Percentiles rank a stretch among this genome's conserved stretches.
phyloP scores from a whole-genome alignment of 2,113 vertebrate species.

The Tetraodon nigroviridis region DNA sequence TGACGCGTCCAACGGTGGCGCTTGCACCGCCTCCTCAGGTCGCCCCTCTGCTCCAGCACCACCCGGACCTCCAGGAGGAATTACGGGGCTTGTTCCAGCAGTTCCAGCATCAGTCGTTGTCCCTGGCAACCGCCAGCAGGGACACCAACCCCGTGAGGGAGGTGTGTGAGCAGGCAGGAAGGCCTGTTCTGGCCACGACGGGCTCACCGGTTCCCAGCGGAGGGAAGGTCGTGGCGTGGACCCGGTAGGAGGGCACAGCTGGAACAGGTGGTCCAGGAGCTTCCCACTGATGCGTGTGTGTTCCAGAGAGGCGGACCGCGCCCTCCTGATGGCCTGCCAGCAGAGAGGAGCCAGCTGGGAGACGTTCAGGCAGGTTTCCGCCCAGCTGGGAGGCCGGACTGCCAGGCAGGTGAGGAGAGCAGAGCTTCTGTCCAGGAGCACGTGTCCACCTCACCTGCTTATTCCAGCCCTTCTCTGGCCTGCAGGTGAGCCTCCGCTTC shows the following conservation, averaged over 20 bases:
- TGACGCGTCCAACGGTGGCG: too few species aligned
- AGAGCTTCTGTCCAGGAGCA: not conserved
- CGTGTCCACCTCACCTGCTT: not conserved
- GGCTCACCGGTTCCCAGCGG: conserved; percentile 80
- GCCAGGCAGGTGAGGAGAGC: conserved; percentile 74
- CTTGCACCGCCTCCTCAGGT: too few species aligned
- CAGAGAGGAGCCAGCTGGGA: conserved; percentile 80
- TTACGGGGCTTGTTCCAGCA: conserved; percentile 84
- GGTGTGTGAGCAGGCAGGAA: conserved; percentile 27
- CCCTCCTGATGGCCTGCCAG: conserved; percentile 87
- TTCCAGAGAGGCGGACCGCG: conserved; percentile 85
- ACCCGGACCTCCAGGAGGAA: conserved; percentile 81
- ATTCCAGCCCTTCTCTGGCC: not conserved
- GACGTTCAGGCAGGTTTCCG: conserved; percentile 82
- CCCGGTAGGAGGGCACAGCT: conserved; percentile 79
- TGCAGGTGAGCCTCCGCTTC: conserved; percentile 84
- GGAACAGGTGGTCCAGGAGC: too few species aligned
- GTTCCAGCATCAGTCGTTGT: conserved; percentile 66
- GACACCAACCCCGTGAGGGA: conserved; percentile 56
- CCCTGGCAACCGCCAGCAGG: conserved; percentile 68
- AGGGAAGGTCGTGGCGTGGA: conserved; percentile 88
- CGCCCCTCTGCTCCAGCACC: conserved; percentile 78
- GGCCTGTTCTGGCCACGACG: conserved; percentile 81
- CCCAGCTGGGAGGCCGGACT: conserved; percentile 83
- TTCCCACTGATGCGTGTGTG: conserved; percentile 8